Conservation (phyloP, 2,888 invertebrate species). For the Ceraclea dissimilis region DNA sequence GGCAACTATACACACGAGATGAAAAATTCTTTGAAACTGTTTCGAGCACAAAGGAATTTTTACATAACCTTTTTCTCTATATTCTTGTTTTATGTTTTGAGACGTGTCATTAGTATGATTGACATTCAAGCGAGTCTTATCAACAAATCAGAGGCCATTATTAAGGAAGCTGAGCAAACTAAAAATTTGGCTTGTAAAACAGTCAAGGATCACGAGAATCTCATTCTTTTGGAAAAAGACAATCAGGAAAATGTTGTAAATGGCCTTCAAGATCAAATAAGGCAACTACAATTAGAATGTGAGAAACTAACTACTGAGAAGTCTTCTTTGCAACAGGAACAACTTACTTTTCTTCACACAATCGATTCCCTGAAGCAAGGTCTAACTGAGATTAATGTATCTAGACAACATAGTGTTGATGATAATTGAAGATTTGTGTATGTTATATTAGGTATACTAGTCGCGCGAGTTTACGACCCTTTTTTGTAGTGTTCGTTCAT, state of each 20-base stretch:
- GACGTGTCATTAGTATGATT: slow-evolving; percentile 56
- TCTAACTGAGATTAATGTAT: too few relatives aligned
- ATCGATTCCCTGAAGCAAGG: too few relatives aligned
- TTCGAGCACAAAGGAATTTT: slow-evolving; percentile 71
- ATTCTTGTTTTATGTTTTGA: slow-evolving; percentile 61
- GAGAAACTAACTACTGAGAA: slow-evolving; percentile 34
- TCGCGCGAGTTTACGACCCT: too few relatives aligned
- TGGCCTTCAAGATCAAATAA: slow-evolving; percentile 29
- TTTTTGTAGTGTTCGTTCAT: too few relatives aligned
- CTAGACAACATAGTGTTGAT: too few relatives aligned
- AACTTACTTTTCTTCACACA: too few relatives aligned
- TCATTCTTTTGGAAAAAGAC: slow-evolving; percentile 29
- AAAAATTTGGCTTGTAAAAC: slow-evolving; percentile 39
- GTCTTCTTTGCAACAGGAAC: slow-evolving; percentile 33
- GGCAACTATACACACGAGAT: slow-evolving; percentile 53
- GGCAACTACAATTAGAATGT: slow-evolving; percentile 28
- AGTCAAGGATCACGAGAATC: slow-evolving; percentile 26
- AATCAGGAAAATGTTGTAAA: slow-evolving; percentile 27
- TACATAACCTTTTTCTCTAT: slow-evolving; percentile 74
- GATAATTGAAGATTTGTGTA: too few relatives aligned
- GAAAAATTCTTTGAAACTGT: slow-evolving; percentile 62
- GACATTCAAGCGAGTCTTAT: slow-evolving; percentile 54
- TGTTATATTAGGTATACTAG: too few relatives aligned
- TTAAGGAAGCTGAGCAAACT: slow-evolving; percentile 62
- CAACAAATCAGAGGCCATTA: slow-evolving; percentile 56